These are phyloP conservation scores for Pandemis heparana DNA, from an alignment of 2,888 invertebrate species.

Conservation along the genomic window DNA sequence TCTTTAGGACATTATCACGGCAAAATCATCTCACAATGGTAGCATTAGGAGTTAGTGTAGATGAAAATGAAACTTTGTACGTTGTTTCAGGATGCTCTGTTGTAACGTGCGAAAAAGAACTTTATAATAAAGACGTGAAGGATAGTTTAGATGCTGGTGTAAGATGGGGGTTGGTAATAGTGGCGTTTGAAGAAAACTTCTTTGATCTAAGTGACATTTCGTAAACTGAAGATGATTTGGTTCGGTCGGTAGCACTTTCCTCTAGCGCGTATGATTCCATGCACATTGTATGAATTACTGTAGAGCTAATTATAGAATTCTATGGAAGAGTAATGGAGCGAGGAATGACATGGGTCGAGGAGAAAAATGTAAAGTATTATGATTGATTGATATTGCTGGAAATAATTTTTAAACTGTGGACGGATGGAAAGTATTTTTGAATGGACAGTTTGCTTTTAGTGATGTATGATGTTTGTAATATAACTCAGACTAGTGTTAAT, in stretches of 20 bases:
- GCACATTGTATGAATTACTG: conserved; percentile 63
- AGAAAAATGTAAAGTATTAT: conserved; percentile 39
- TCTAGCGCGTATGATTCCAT: conserved; percentile 60
- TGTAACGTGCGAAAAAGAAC: conserved; percentile 45
- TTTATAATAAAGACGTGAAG: conserved; percentile 50
- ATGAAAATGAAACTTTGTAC: conserved; percentile 12
- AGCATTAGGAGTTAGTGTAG: neutral
- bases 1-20: neutral
- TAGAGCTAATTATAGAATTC: conserved; percentile 73
- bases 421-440: conserved; percentile 26
- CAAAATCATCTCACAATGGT: neutral
- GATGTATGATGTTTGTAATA: neutral
- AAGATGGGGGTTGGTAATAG: conserved; percentile 62
- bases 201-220: conserved; percentile 80
- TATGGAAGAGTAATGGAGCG: conserved; percentile 67
- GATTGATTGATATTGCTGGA: conserved; percentile 41
- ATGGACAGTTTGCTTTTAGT: conserved; percentile 1
- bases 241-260: conserved; percentile 67
- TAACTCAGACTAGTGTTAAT: conserved; percentile 1
- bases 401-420: conserved; percentile 29
- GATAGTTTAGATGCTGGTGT: conserved; percentile 52
- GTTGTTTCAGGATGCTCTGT: neutral
- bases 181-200: conserved; percentile 74
- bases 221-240: conserved; percentile 79
- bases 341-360: conserved; percentile 64